Percentiles rank a stretch among this genome's conserved stretches.
Evolutionary conservation across 2,797 vertebrate genomes (phyloP).

Genomic region (Tenualosa ilisha): DNA sequence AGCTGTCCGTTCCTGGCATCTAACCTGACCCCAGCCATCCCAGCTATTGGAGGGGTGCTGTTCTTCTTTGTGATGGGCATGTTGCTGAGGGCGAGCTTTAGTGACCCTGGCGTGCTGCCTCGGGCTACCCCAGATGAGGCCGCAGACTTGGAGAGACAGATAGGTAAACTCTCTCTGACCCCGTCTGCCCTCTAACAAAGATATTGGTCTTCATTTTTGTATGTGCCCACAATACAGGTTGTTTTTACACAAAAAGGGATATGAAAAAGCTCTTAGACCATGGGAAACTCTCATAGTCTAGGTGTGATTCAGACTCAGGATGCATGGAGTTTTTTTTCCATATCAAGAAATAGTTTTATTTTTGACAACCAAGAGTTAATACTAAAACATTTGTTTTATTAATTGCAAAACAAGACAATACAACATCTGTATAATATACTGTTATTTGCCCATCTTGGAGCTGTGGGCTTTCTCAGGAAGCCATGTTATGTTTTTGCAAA

Average conservation of each 20-base stretch:
- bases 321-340: background rate
- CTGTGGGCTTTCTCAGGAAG: background rate
- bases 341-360: background rate
- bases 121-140: conserved; percentile 90
- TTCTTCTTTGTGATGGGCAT: conserved; percentile 94
- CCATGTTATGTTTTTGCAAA: too few species aligned
- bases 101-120: conserved; percentile 90
- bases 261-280: background rate
- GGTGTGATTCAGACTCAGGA: background rate
- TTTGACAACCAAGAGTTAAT: background rate
- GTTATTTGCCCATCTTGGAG: background rate
- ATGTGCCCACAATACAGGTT: background rate
- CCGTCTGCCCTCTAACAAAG: background rate
- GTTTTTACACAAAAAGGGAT: background rate
- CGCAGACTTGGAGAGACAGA: conserved; percentile 90
- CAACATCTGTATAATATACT: background rate
- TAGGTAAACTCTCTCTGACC: conserved; percentile 76
- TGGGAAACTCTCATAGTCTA: background rate
- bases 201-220: background rate
- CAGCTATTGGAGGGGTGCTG: conserved; percentile 84
- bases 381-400: background rate
- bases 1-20: conserved; percentile 91
- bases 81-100: conserved; percentile 91
- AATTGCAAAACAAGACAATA: background rate
- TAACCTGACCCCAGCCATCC: conserved; percentile 88